These are phyloP conservation scores for Ephialtes manifestator DNA, from an alignment of 2,888 invertebrate genomes.

Conservation along the genomic window DNA sequence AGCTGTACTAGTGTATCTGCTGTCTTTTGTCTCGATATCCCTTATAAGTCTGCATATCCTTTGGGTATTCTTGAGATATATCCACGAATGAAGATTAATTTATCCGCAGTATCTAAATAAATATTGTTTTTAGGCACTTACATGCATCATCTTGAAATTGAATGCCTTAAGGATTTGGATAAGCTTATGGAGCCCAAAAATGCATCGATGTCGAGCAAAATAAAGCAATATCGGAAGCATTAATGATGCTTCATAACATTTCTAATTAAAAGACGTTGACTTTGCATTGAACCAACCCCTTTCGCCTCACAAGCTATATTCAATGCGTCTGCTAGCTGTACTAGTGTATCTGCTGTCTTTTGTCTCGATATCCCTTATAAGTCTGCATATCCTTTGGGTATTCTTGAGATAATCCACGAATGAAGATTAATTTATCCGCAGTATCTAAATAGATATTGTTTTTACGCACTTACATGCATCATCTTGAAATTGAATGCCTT, in stretches of 20 bases:
- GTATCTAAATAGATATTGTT: no score
- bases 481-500: no score
- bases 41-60: conserved; percentile 31
- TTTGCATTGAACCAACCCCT: no score
- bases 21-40: conserved; percentile 38
- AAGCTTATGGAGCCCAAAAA: no score
- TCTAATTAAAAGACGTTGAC: no score
- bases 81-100: conserved; percentile 23
- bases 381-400: conserved; percentile 29
- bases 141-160: no score
- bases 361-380: conserved; percentile 39
- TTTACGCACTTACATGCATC: no score
- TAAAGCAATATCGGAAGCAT: no score
- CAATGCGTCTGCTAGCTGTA: conserved; percentile 27
- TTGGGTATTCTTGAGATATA: conserved; percentile 5
- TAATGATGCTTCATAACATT: no score
- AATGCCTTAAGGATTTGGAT: no score
- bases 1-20: conserved; percentile 7
- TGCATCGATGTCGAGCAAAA: no score
- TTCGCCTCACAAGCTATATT: conserved; percentile 6
- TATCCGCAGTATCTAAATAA: not conserved
- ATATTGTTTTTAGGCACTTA: no score
- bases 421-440: conserved; percentile 4
- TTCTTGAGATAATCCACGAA: conserved; percentile 4
- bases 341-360: conserved; percentile 14